Conservation (phyloP, 2,113 vertebrate genomes). For the Rissa tridactyla region DNA sequence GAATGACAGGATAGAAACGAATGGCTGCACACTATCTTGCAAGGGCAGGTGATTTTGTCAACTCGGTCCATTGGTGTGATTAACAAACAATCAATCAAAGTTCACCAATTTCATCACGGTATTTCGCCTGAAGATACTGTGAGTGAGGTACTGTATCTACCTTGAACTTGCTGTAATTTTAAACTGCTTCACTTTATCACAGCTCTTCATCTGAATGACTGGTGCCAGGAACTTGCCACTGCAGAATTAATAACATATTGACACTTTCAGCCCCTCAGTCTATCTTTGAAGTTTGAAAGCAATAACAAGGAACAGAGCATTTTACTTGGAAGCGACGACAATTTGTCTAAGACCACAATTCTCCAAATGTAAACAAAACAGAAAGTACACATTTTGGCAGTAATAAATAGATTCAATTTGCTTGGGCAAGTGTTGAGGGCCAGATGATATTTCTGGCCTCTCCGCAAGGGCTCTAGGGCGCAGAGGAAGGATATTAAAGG, state of each 20-base stretch:
- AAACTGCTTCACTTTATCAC: constrained; percentile 48
- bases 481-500: background rate
- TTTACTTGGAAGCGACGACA: constrained; percentile 6
- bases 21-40: background rate
- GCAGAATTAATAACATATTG: constrained; percentile 59
- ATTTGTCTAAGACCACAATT: background rate
- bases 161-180: constrained; percentile 36
- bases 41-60: background rate
- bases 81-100: constrained; percentile 13
- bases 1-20: background rate
- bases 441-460: background rate
- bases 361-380: constrained; percentile 1
- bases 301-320: constrained; percentile 16
- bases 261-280: constrained; percentile 7
- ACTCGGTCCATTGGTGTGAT: background rate
- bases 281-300: constrained; percentile 24
- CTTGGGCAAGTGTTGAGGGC: background rate
- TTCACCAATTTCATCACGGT: constrained; percentile 9
- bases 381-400: background rate
- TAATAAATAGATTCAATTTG: constrained; percentile 1
- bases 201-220: constrained; percentile 47
- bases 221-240: constrained; percentile 43
- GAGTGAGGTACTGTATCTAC: background rate
- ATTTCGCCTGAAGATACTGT: background rate
- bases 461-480: background rate